Evolutionary conservation across 2,888 invertebrate genomes (phyloP), one percentile per base, ranked within the genome.

Genomic region (Xestia xanthographa): DNA sequence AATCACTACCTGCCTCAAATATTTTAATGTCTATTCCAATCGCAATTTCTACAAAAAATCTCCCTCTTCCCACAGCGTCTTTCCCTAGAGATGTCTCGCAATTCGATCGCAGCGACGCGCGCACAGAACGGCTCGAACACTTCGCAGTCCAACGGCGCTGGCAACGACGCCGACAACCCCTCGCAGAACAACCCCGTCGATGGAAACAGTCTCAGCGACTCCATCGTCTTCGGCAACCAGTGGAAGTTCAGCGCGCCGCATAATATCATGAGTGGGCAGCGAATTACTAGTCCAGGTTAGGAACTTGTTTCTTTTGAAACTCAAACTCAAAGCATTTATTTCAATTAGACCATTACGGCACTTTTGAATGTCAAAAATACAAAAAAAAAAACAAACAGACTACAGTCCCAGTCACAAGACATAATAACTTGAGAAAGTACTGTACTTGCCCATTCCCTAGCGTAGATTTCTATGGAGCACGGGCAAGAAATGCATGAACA

Each of bases 31-130:
- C 6, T n/a, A n/a, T 69, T 43, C 29, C n/a, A 41, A 53, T n/a
- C 14, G 0, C 0, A 34, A 34, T 41, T 45, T 38, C 26, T 48
- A 26, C 14, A 6, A 20, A 43, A 17, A 29, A 66, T 11, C 11
- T 4, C 11, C 4, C 11, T n/a, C 73, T 81, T 43, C 72, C 90
- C 87, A 3, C 92, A 98, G 97, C 97, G 98, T 79, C 94, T 98
- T 69, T 97, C 97, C 0, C 96, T 97, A 72, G 98, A 98, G 93
- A 97, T 98, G 94, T 97, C 98, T 4, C 97, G 97, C 75, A 98
- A 97, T 92, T 97, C 97, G 0, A 96, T 97, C 41, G 95, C 97
- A n/a, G 97, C 97, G 65, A 97, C 97, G 0, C 93, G 95, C n/a
- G 94, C 89, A 0, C 86, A 90, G 56, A 87, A 78, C 76, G 80